Base-by-base conservation (phyloP, 1,140 invertebrate genomes). In the Archegozetes longisetosus region DNA sequence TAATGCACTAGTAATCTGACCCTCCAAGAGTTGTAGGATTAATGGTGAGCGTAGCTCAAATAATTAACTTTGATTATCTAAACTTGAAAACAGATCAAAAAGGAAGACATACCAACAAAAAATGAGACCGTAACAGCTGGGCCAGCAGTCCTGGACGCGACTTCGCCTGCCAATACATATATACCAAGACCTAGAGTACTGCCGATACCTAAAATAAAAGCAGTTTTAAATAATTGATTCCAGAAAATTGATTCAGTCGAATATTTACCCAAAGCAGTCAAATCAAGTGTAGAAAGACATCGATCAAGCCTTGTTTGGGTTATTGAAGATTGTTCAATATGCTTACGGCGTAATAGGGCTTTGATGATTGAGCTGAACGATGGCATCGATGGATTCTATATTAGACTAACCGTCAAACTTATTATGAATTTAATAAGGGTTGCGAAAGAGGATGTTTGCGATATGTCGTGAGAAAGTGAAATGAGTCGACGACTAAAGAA, bases 131-230 rank as follows among this genome's bases (percentile, higher is more conserved):
- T 82, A 2, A 92, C 88, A 1, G 86, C 83, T 0, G 90, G 89
- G 0, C 90, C 90, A 25, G 89, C 84, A 0, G 80, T 81, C 23
- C 82, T 79, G 69, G 82, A 85, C n/a, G 88, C 88, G 1, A 93
- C 88, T 55, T 85, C 79, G 14, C 89, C 90, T 4, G 87, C 86
- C 25, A 94, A 74, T 2, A 95, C 87, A 70, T 94, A 95, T 13
- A 93, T 86, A 0, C 90, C 90, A 22, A 92, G 75, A 0, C 89
- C 90, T 1, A 95, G 74, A 0, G 89, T 93, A 61, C 84, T 83
- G 14, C 89, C 89, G 24, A 93, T 84, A 1, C 88, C 74, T 68
- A 60, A 23, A 61, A 63, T 52, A 52, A 63, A 65, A 54, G 23
- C 61, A 62, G 26, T 62, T 65, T 24, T 59, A 55, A 50, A 64